A percentile compares a stretch with the other conserved stretches of the same genome.
phyloP scores from a whole-genome alignment of 2,797 vertebrate genomes.

The Hozukius guyotensis region DNA sequence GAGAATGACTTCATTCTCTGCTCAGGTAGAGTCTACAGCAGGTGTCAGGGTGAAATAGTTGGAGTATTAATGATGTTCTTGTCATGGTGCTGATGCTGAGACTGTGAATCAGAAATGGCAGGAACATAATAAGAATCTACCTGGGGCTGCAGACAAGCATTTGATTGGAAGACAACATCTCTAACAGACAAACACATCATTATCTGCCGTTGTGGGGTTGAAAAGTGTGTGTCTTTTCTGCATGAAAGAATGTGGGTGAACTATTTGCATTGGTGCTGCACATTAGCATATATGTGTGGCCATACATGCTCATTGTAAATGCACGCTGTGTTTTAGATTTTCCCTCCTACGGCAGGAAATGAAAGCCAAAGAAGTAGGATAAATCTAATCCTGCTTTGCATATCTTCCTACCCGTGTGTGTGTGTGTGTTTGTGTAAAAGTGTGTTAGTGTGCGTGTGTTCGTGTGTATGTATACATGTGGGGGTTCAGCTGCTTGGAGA shows the following conservation, averaged over 20 bases:
- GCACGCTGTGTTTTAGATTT: conserved; percentile 1
- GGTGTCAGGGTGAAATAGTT: conserved; percentile 18
- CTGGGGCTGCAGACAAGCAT: conserved; percentile 14
- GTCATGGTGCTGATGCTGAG: conserved; percentile 23
- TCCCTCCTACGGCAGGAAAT: conserved; percentile 13
- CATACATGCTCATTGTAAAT: background rate
- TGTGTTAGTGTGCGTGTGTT: conserved; percentile 9
- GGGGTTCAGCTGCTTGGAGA: conserved; percentile 24
- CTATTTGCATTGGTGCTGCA: conserved; percentile 37
- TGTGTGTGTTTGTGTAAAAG: conserved; percentile 3
- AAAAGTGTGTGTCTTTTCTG: conserved; percentile 17
- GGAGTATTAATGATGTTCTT: conserved; percentile 34
- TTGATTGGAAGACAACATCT: conserved; percentile 39
- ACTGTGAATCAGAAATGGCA: conserved; percentile 42
- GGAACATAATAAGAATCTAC: conserved; percentile 31
- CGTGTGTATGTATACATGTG: conserved; percentile 15
- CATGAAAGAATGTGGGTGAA: conserved; percentile 13
- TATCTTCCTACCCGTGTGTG: conserved; percentile 23
- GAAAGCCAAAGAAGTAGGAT: conserved; percentile 34
- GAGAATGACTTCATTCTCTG: too few relatives aligned
- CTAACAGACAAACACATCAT: conserved; percentile 4
- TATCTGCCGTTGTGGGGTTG: conserved; percentile 13
- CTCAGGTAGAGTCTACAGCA: background rate
- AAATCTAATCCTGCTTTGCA: conserved; percentile 51
- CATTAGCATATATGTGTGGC: background rate